Conservation (phyloP, 2,797 vertebrate species). For the Crax fasciolata region DNA sequence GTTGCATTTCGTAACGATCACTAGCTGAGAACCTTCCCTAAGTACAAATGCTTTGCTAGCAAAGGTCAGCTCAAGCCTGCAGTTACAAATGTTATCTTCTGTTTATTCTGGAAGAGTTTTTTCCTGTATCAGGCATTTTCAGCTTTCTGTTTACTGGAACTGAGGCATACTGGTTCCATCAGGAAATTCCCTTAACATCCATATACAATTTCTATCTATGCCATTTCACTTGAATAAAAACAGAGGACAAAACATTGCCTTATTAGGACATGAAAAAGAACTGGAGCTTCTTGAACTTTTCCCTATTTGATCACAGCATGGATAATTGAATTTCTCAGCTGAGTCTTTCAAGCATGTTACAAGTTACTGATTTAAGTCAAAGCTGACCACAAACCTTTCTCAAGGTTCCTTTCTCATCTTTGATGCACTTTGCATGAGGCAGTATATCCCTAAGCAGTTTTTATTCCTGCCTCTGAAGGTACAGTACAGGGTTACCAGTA, state of each 20-base stretch:
- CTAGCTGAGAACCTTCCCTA: neutral
- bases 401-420: neutral
- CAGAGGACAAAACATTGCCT: neutral
- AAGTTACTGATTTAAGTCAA: neutral
- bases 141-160: constrained; percentile 58
- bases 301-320: neutral
- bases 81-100: constrained; percentile 29
- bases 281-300: neutral
- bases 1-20: constrained; percentile 24
- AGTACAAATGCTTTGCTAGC: constrained; percentile 15
- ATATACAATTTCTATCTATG: neutral
- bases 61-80: constrained; percentile 7
- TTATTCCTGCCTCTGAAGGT: neutral
- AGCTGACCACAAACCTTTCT: neutral
- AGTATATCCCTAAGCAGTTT: neutral
- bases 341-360: neutral
- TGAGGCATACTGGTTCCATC: neutral
- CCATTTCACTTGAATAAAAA: neutral
- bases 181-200: neutral
- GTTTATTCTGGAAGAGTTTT: constrained; percentile 53
- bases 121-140: constrained; percentile 17
- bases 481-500: neutral
- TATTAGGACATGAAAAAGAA: neutral
- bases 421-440: fast-evolving
- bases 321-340: neutral